Base-by-base conservation (phyloP, 1,140 invertebrate genomes). In the Pseudoatta argentina region DNA sequence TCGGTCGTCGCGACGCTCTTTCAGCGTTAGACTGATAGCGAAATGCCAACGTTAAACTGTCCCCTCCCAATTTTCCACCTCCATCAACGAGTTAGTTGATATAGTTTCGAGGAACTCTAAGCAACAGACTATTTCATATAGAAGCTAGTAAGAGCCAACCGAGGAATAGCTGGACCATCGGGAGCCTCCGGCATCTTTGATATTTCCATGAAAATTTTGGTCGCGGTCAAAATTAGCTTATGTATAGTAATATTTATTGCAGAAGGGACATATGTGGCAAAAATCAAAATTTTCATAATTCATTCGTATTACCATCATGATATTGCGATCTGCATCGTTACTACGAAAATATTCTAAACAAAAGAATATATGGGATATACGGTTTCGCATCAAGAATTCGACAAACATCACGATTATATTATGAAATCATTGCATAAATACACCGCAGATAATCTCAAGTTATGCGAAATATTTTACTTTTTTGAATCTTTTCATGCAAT, bases 191-290 rank as follows among this genome's bases (percentile, higher is more conserved):
- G 76, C 71, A 67, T 77, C 87, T 89, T 89, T 87, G 86, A 72
- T 81, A 64, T 76, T 88, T 88, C 90, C 69, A 81, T 87, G 77
- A 90, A 86, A 88, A 73, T 82, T 69, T 83, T 48, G 51, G 86
- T 67, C 90, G 66, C 48, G 83, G 87, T 93, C 87, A 89, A 89
- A 93, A 91, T 94, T 93, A 94, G 90, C 69, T 66, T 72, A 66
- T 55, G 34, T 55, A 48, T 14, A 59, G 16, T 64, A 18, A 44
- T 24, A 10, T 78, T 75, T 39, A 39, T 39, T 16, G 10, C 14
- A 67, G 18, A 16, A 16, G 21, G 1, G 3, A 8, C 8, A 55
- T 18, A 39, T 48, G 51, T 57, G 14, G 55, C 55, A 34, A 39
- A 75, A 39, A 72, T 14, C 12, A 71, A 61, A 71, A 69, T 81